phyloP scores from a whole-genome alignment of 2,888 invertebrate species.

The Helicoverpa assulta region DNA sequence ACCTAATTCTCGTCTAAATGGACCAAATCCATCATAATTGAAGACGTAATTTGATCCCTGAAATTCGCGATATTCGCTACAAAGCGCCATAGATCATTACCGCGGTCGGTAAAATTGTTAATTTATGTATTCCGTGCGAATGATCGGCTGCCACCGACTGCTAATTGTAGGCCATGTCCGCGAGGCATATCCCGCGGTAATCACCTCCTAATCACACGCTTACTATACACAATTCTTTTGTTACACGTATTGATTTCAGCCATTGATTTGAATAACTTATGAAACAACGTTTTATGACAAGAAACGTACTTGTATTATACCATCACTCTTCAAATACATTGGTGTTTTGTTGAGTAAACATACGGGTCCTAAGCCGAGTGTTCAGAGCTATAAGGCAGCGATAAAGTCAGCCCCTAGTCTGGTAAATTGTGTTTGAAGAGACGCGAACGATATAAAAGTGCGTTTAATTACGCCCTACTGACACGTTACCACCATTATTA shows the following conservation, averaged over 20 bases:
- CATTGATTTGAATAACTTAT: not conserved
- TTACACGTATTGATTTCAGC: slow-evolving; percentile 11
- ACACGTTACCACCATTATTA: slow-evolving; percentile 74
- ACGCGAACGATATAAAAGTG: slow-evolving; percentile 59
- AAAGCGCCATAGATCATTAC: slow-evolving; percentile 48
- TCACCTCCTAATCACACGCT: slow-evolving; percentile 32
- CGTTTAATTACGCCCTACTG: slow-evolving; percentile 70
- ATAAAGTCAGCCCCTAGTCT: slow-evolving; percentile 56
- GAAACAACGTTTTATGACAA: not conserved
- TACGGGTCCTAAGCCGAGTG: slow-evolving; percentile 39
- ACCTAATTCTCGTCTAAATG: not conserved
- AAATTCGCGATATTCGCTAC: slow-evolving; percentile 32
- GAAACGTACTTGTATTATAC: not conserved
- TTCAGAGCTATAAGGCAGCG: slow-evolving; percentile 49
- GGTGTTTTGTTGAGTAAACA: slow-evolving; percentile 19
- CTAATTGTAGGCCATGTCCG: slow-evolving; percentile 55
- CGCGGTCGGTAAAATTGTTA: slow-evolving; percentile 55
- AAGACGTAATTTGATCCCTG: slow-evolving; percentile 18
- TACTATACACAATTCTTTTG: slow-evolving; percentile 17
- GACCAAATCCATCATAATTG: slow-evolving; percentile 26
- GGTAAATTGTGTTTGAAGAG: slow-evolving; percentile 47
- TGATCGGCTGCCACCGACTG: slow-evolving; percentile 49
- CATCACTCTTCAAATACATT: not conserved
- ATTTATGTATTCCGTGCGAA: slow-evolving; percentile 62
- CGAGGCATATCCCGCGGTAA: slow-evolving; percentile 27